These are phyloP conservation scores for Melinaea marsaeus DNA, from an alignment of 2,888 invertebrate species.

Conservation along the genomic window DNA sequence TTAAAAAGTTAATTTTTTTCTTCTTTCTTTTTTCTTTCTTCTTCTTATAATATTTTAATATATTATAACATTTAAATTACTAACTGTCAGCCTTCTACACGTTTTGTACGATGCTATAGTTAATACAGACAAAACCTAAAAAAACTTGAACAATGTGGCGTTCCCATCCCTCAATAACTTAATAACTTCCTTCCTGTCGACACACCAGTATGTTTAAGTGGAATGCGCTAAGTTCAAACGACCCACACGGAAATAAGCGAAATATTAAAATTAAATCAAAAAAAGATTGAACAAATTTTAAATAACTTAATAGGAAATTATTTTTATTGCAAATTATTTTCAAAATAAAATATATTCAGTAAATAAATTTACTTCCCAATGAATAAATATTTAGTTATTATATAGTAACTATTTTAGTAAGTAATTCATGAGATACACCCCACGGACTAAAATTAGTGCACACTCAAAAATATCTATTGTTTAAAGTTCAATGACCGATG, in stretches of 20 bases:
- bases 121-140: background rate
- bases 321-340: background rate
- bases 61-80: too few relatives aligned
- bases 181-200: conserved; percentile 33
- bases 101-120: too few relatives aligned
- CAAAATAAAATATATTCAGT: background rate
- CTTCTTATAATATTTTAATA: too few relatives aligned
- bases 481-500: conserved; percentile 26
- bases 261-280: too few relatives aligned
- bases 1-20: too few relatives aligned
- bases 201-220: conserved; percentile 24
- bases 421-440: background rate
- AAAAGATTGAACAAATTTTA: too few relatives aligned
- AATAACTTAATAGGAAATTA: too few relatives aligned
- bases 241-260: too few relatives aligned
- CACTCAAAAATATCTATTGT: conserved; percentile 17
- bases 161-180: conserved; percentile 15
- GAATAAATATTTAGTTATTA: too few relatives aligned
- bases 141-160: conserved; percentile 15
- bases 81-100: too few relatives aligned
- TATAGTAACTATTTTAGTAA: background rate
- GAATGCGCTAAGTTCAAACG: conserved; percentile 9
- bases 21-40: too few relatives aligned
- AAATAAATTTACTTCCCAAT: background rate
- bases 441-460: background rate